These are phyloP conservation scores for Phocides pigmalion DNA, from an alignment of 1,140 invertebrate species.

Conservation along the genomic window DNA sequence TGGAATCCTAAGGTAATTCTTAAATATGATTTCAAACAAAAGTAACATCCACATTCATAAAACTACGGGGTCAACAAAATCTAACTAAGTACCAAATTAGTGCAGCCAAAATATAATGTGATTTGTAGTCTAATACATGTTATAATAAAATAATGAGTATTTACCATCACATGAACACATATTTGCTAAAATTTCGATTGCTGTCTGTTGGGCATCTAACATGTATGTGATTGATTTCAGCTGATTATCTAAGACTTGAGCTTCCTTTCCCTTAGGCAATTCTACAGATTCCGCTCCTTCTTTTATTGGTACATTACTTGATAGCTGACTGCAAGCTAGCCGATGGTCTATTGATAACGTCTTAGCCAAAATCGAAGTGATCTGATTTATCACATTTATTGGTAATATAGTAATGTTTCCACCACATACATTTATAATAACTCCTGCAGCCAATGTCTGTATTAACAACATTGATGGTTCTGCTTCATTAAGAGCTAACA, in stretches of 20 bases:
- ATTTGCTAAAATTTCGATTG: constrained; percentile 89
- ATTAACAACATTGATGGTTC: constrained; percentile 79
- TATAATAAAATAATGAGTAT: constrained; percentile 20
- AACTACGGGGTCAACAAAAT: too few relatives aligned
- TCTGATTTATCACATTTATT: constrained; percentile 66
- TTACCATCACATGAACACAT: constrained; percentile 87
- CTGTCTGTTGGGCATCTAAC: constrained; percentile 86
- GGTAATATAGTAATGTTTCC: constrained; percentile 67
- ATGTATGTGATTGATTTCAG: constrained; percentile 81
- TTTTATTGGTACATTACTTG: constrained; percentile 77
- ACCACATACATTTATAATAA: constrained; percentile 81
- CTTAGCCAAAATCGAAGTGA: constrained; percentile 75
- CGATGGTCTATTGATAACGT: constrained; percentile 77
- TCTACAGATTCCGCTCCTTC: constrained; percentile 50
- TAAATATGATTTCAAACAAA: too few relatives aligned
- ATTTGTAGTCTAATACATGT: too few relatives aligned
- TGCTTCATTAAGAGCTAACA: constrained; percentile 76
- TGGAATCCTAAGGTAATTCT: too few relatives aligned
- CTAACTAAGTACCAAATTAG: too few relatives aligned
- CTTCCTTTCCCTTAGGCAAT: constrained; percentile 63
- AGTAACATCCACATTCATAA: too few relatives aligned
- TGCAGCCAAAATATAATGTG: too few relatives aligned
- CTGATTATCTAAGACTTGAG: constrained; percentile 66
- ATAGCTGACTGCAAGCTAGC: constrained; percentile 73
- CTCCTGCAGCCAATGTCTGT: constrained; percentile 84